Base-by-base conservation (phyloP, 2,888 invertebrate genomes). In the Arrhopalites spinosus region DNA sequence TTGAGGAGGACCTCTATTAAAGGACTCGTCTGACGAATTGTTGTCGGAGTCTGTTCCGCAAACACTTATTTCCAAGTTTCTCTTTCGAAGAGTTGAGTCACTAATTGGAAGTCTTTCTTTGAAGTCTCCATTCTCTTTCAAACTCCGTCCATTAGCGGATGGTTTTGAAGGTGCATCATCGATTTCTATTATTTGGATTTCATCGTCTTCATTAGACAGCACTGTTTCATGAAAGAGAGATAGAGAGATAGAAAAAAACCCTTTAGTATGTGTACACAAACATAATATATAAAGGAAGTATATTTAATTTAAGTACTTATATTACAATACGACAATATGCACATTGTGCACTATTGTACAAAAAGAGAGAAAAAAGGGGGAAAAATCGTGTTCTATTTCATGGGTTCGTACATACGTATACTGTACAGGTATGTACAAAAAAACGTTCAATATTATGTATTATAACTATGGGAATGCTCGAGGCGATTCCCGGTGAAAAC, bases 181-280 rank as follows among this genome's bases (percentile, higher is more conserved):
- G 63, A 82, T 82, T 74, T 82, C 82, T 29, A 82, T 82, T 68
- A 82, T 82, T 75, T 82, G 80, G 50, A 82, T 81, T 50, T 81
- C 82, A 56, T 81, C 82, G 67, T 82, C 82, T 25, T 81, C 82
- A 61, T 80, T 79, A n/a, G 75, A 71, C 45, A 77, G 68, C 30
- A 78, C 79, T 75, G 77, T 61, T 36, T 36, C 29, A 66, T 23
- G 23, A 13, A 15, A 63, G 29, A 15, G 7, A 36, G n/a, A 72
- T 66, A 25, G 23, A 61, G 2, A 45, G 13, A 27, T 23, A 27
- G 29, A 64, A 3, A 53, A 50, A 23, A 69, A 50, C 13, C 23
- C 17, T 50, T 20, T 20, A 25, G 50, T 36, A 36, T 11, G 11
- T 17, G 29, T 3, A 36, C 36, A 36, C 11, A 36, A 36, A 36